Evolutionary conservation across 2,888 invertebrate genomes (phyloP).

Genomic region (Caenorhabditis becei): DNA sequence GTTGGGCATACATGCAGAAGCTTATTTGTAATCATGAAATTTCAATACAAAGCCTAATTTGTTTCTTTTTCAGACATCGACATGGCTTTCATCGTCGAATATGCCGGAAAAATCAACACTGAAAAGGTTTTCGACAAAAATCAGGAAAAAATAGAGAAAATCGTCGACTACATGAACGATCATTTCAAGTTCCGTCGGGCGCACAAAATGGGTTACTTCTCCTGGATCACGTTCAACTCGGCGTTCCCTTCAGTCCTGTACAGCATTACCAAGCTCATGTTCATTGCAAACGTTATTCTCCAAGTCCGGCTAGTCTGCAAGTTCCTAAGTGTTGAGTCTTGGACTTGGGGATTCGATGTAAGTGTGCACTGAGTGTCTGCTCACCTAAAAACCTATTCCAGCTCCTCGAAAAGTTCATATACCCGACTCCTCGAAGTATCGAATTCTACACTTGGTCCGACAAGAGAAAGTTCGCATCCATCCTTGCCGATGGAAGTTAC

Average conservation of each 20-base stretch:
- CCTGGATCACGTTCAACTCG: constrained; percentile 46
- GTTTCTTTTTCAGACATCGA: constrained; percentile 47
- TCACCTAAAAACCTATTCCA: constrained; percentile 14
- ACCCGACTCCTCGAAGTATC: background rate
- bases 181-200: constrained; percentile 57
- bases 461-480: constrained; percentile 39
- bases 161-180: constrained; percentile 51
- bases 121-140: constrained; percentile 37
- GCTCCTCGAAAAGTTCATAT: constrained; percentile 35
- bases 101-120: constrained; percentile 37
- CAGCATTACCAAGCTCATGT: constrained; percentile 45
- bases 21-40: constrained; percentile 37
- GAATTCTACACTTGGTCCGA: constrained; percentile 35
- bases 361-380: background rate
- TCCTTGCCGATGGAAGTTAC: constrained; percentile 28
- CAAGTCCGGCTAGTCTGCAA: constrained; percentile 51
- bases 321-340: constrained; percentile 48
- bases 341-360: constrained; percentile 61
- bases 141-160: constrained; percentile 33
- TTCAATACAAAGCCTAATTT: too few relatives aligned
- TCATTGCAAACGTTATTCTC: constrained; percentile 49
- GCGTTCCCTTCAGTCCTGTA: constrained; percentile 49
- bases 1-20: constrained; percentile 60
- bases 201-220: constrained; percentile 52
- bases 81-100: constrained; percentile 54